Conservation (phyloP, 2,113 vertebrate genomes). For the Galbula dea region DNA sequence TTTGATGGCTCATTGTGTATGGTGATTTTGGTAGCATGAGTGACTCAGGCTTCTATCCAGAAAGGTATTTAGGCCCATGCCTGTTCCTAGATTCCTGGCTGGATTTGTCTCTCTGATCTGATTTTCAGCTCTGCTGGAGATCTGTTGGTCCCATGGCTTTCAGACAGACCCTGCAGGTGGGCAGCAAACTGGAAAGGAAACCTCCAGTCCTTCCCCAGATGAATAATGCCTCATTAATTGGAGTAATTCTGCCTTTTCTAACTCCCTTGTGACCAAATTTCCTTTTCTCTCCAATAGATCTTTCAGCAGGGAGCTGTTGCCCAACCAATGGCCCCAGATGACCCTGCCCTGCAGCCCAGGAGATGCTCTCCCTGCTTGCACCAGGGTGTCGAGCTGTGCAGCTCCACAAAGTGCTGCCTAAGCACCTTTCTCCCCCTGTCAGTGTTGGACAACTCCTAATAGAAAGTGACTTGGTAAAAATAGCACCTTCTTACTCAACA, state of each 20-base stretch:
- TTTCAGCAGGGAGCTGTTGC: not conserved
- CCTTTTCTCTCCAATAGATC: not conserved
- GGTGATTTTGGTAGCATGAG: not conserved
- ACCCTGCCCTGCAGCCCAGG: not conserved
- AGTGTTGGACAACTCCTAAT: not conserved
- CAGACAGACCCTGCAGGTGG: not conserved
- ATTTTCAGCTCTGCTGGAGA: not conserved
- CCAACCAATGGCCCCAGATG: not conserved
- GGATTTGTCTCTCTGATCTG: not conserved
- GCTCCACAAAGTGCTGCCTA: not conserved
- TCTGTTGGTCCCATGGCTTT: not conserved
- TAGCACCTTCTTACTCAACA: slow-evolving; percentile 28
- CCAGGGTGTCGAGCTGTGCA: not conserved
- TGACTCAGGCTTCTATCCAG: not conserved
- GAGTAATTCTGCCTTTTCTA: not conserved
- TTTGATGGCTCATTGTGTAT: not conserved
- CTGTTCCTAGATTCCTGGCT: not conserved
- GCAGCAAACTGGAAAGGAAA: not conserved
- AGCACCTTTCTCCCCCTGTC: slow-evolving; percentile 27
- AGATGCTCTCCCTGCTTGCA: not conserved
- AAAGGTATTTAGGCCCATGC: not conserved
- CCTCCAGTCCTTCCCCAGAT: not conserved
- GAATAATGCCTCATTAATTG: not conserved
- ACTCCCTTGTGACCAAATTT: not conserved
- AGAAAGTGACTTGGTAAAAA: slow-evolving; percentile 25